Conservation (phyloP, 2,113 vertebrate species). For the Melanocharis versteri region DNA sequence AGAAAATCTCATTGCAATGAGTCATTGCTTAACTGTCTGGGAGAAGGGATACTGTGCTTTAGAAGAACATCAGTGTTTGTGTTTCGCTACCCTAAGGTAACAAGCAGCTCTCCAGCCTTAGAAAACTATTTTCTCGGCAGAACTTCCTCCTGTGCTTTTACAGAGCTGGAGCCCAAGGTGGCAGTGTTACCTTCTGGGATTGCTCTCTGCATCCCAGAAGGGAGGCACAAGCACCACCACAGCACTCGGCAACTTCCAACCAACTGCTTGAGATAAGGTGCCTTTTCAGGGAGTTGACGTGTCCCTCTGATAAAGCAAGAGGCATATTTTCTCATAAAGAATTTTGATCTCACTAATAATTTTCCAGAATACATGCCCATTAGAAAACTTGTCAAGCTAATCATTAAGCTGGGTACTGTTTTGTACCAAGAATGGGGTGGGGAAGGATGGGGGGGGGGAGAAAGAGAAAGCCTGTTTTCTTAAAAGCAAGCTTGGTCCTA, state of each 20-base stretch:
- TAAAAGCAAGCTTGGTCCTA: background rate
- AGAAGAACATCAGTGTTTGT: background rate
- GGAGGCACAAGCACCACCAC: background rate
- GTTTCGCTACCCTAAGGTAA: background rate
- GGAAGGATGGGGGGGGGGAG: fast-evolving
- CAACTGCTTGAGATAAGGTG: background rate
- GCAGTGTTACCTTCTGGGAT: conserved; percentile 29
- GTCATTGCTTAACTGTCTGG: background rate
- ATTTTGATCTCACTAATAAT: background rate
- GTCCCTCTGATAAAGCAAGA: background rate
- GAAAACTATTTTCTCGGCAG: background rate
- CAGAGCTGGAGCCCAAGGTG: conserved; percentile 28
- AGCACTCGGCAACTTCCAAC: background rate
- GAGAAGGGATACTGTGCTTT: background rate
- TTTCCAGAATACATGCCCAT: background rate
- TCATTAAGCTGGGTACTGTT: background rate
- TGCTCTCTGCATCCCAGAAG: background rate
- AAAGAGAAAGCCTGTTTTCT: background rate
- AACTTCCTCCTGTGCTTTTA: background rate
- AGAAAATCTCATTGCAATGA: background rate
- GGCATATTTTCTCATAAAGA: background rate
- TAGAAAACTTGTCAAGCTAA: background rate
- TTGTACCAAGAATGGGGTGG: background rate
- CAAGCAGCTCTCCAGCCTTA: background rate
- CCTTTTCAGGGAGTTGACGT: background rate